Evolutionary conservation across 1,140 invertebrate genomes (phyloP).

Genomic region (Macrobrachium nipponense): DNA sequence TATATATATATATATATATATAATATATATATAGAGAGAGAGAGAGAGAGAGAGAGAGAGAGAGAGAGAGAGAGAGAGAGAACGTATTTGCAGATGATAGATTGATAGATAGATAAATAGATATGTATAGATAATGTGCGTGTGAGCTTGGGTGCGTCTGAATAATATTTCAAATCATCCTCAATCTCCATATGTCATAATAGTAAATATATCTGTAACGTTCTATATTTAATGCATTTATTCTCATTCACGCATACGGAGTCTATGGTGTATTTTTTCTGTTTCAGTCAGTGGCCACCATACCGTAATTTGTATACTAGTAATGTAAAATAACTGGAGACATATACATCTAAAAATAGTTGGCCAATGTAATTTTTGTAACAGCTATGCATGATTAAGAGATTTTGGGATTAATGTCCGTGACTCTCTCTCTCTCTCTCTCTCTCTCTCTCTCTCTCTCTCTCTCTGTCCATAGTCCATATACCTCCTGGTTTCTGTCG

Average conservation of each 20-base stretch:
- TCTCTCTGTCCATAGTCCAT: conserved; percentile 34
- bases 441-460: conserved; percentile 40
- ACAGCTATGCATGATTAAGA: neutral
- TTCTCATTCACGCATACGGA: too few species aligned
- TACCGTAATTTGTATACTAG: too few species aligned
- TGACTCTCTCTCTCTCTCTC: conserved; percentile 31
- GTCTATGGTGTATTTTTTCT: too few species aligned
- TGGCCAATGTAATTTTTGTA: neutral
- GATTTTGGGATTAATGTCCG: neutral
- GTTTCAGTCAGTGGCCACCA: too few species aligned
- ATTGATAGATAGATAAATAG: neutral
- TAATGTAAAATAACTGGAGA: too few species aligned
- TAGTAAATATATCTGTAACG: too few species aligned
- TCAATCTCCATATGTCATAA: neutral
- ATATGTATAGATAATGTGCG: conserved; percentile 15
- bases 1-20: too few species aligned
- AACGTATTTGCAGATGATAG: too few species aligned
- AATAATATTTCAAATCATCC: neutral
- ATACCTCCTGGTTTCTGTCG: neutral
- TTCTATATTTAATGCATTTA: too few species aligned
- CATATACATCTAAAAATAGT: neutral
- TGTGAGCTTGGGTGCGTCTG: neutral
- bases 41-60: too few species aligned
- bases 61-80: too few species aligned
- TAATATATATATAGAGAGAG: too few species aligned